Evolutionary conservation across 2,888 invertebrate species (phyloP).

Genomic region (Tetranychus truncatus): DNA sequence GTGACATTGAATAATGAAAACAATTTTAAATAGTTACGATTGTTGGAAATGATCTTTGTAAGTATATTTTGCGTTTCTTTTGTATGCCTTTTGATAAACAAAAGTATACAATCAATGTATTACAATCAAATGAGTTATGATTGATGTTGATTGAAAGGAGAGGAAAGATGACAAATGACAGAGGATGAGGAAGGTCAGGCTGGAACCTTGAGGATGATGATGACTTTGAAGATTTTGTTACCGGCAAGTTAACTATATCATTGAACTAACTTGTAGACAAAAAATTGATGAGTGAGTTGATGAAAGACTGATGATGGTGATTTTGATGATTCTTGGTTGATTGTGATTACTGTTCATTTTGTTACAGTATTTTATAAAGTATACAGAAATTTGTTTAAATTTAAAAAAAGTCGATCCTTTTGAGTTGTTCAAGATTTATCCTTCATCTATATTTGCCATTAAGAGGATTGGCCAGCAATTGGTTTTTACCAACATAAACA

Average conservation of each 20-base stretch:
- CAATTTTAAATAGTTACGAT: too few relatives aligned
- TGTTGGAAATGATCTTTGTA: too few relatives aligned
- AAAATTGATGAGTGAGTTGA: neutral
- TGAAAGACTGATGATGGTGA: neutral
- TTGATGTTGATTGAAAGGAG: neutral
- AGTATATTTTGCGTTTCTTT: too few relatives aligned
- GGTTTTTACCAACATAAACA: constrained; percentile 79
- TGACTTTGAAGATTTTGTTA: neutral
- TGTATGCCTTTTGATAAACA: neutral
- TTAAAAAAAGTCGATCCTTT: too few relatives aligned
- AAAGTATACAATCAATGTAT: neutral
- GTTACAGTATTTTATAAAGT: neutral
- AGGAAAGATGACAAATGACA: neutral
- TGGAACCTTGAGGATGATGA: neutral
- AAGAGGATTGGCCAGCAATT: constrained; percentile 30
- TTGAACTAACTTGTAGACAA: neutral
- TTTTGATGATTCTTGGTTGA: neutral
- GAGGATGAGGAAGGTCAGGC: too few relatives aligned
- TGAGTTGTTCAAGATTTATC: neutral
- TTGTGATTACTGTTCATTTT: neutral
- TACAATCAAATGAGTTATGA: neutral
- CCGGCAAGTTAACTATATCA: neutral
- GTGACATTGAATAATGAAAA: too few relatives aligned
- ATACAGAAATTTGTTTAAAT: too few relatives aligned
- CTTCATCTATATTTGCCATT: neutral